Percentiles rank a stretch among this genome's conserved stretches.
Conservation (phyloP, 2,113 vertebrate species). For the Tragelaphus buxtoni region DNA sequence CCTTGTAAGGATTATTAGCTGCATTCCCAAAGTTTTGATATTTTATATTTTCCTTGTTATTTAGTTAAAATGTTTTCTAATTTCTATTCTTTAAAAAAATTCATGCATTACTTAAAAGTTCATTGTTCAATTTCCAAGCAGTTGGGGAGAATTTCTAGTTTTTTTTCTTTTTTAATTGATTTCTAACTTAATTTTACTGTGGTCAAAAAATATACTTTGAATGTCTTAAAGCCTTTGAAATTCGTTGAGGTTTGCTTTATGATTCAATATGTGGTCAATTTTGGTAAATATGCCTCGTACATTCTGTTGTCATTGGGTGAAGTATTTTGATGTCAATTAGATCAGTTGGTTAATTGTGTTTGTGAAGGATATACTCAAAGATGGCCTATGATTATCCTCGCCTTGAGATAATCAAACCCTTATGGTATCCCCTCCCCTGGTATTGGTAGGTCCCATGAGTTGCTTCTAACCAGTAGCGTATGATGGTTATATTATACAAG, state of each 20-base stretch:
- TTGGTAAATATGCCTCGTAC: background rate
- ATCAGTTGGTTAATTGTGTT: background rate
- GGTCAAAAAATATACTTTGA: conserved; percentile 26
- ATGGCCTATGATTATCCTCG: background rate
- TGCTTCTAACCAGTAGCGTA: background rate
- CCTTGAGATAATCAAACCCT: background rate
- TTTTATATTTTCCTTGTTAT: background rate
- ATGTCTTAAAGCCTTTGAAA: background rate
- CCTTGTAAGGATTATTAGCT: background rate
- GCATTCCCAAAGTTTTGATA: background rate
- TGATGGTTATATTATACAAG: background rate
- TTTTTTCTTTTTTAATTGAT: background rate
- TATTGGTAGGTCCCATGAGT: background rate
- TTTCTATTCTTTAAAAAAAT: background rate
- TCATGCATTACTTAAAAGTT: background rate
- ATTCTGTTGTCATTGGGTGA: background rate
- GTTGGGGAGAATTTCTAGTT: background rate
- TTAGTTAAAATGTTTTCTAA: background rate
- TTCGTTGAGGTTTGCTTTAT: background rate
- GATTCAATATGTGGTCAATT: background rate
- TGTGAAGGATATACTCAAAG: background rate
- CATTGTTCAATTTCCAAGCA: background rate
- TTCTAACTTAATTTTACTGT: conserved; percentile 40
- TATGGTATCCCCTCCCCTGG: background rate
- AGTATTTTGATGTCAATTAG: background rate